Evolutionary conservation across 2,797 vertebrate species (phyloP), one percentile per base, ranked within the genome.

Genomic region (Sus cebifrons): DNA sequence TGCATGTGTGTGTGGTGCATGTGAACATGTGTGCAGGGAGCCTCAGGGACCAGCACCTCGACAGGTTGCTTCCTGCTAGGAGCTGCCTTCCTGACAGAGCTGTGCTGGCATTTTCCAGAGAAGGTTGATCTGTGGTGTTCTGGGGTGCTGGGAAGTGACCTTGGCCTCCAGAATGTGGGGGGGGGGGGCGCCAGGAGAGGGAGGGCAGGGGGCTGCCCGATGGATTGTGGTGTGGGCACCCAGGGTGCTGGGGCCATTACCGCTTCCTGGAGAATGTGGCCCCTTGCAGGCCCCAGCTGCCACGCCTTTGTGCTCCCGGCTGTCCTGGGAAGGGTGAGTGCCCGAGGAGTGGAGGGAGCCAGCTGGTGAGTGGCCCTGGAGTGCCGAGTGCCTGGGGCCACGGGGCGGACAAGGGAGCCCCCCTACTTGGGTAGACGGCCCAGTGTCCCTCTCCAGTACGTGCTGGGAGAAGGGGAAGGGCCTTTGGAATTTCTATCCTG

Each of bases 391-490:
- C 62, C 56, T 12, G 1, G 75, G 54, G n/a, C n/a, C 20, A 2
- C 11, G 5, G 0, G 54, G 44, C 0, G 3, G 20, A 29, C 10
- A 15, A 68, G 64, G 82, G 60, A 32, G 27, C 21, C 36, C 52
- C 17, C 40, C 4, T 5, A 36, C 36, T 36, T 36, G 36, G 36
- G 36, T 36, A 36, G 36, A 10, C 0, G 21, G 60, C 29, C 36
- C 13, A 3, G n/a, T 1, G 27, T 14, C 6, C 58, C 44, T n/a
- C 64, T 70, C 68, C 15, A 0, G 7, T 2, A 11, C 0, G 0
- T 74, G 68, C 0, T 0, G 0, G 14, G n/a, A 82, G 68, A 27
- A 17, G 10, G 9, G 6, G 8, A 3, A 6, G 3, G 17, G 6
- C 21, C 75, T 75, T 18, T 36, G 52, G 83, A 65, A 74, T 25